These are phyloP conservation scores for Dinocampus coccinellae DNA, from an alignment of 2,888 invertebrate genomes.

Conservation along the genomic window DNA sequence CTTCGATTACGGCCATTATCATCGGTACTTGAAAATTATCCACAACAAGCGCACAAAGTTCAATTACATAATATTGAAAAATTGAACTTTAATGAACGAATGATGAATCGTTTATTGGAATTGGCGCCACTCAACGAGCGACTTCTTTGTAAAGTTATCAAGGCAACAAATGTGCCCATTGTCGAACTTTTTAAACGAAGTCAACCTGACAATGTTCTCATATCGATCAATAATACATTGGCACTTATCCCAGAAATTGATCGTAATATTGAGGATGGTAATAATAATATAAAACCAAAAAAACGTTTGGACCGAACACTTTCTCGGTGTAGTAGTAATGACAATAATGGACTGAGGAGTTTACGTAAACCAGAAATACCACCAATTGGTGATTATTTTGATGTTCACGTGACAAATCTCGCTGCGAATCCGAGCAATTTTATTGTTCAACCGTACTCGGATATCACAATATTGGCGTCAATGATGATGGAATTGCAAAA, in stretches of 20 bases:
- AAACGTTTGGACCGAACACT: conserved; percentile 51
- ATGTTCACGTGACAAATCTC: conserved; percentile 78
- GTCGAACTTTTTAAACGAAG: conserved; percentile 81
- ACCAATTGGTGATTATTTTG: conserved; percentile 73
- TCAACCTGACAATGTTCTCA: conserved; percentile 75
- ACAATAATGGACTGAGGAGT: conserved; percentile 34
- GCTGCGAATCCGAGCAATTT: conserved; percentile 85
- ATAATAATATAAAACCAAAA: conserved; percentile 53
- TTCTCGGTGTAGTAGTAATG: conserved; percentile 40
- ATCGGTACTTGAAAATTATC: conserved; percentile 65
- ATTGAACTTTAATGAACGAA: conserved; percentile 66
- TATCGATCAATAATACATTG: conserved; percentile 80
- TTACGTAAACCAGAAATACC: conserved; percentile 70
- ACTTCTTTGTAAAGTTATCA: conserved; percentile 71
- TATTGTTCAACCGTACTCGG: conserved; percentile 70
- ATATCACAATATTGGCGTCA: not conserved
- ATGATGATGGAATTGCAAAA: conserved; percentile 79
- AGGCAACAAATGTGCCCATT: conserved; percentile 62
- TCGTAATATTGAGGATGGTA: conserved; percentile 61
- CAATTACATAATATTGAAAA: conserved; percentile 74
- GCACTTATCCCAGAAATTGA: conserved; percentile 74
- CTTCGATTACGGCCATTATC: conserved; percentile 69
- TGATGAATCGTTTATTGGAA: conserved; percentile 61
- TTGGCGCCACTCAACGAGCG: conserved; percentile 73
- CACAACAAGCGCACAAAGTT: conserved; percentile 73